phyloP scores from a whole-genome alignment of 2,113 vertebrate species.

The Okapia johnstoni region DNA sequence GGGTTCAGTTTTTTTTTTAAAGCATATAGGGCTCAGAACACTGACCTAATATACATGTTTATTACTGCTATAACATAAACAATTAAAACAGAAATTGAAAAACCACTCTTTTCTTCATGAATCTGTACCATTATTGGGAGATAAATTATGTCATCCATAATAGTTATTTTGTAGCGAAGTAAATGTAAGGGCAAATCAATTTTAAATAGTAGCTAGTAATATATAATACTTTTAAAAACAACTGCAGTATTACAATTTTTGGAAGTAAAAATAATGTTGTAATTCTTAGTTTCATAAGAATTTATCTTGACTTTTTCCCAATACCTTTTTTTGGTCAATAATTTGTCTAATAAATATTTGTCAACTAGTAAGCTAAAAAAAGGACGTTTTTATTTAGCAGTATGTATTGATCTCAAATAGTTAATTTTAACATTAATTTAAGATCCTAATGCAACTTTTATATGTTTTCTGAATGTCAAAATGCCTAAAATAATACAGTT shows the following conservation, averaged over 20 bases:
- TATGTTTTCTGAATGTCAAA: neutral
- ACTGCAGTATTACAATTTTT: neutral
- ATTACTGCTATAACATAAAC: neutral
- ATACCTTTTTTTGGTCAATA: neutral
- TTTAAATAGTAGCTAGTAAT: neutral
- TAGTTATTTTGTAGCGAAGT: neutral
- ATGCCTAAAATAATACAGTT: neutral
- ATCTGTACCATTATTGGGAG: neutral
- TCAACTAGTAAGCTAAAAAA: neutral
- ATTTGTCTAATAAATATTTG: neutral
- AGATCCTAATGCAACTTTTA: neutral
- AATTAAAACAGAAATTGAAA: neutral
- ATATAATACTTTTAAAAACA: neutral
- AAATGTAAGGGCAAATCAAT: neutral
- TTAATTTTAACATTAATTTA: neutral
- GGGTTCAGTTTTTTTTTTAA: neutral
- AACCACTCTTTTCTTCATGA: neutral
- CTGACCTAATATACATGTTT: neutral
- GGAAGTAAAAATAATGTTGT: neutral
- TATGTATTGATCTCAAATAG: neutral
- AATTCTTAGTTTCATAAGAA: neutral
- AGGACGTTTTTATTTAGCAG: neutral
- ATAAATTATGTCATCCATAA: neutral
- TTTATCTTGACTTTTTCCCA: neutral
- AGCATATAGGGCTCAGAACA: neutral